Evolutionary conservation across 1,140 invertebrate species (phyloP), one percentile per base, ranked within the genome.

Genomic region (Tribolium castaneum): DNA sequence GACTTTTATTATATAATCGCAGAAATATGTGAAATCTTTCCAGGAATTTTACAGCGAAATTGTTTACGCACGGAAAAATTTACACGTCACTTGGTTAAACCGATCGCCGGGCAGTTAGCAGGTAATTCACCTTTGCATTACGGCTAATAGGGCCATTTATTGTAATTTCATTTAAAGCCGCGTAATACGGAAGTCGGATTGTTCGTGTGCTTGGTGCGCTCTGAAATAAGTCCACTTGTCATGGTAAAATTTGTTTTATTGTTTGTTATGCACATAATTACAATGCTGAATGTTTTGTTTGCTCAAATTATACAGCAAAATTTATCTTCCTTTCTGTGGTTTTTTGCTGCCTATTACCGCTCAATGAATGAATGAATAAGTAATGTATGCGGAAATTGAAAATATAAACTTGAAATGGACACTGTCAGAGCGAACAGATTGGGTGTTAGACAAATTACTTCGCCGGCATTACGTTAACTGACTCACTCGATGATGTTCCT

Each of bases 61-160:
- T 45, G 39, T 45, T 45, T 45, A 45, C 39, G 39, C n/a, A 7
- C 54, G 54, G 54, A 59, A 59, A 25, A 59, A 19, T 59, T 59
- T 25, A 54, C 12, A 9, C 12, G 12, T 14, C 52, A 54, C 52
- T 54, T 14, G 7, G 3, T 62, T 62, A n/a, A 62, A 62, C 34
- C 56, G 56, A 62, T 62, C 30, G 30, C 6, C 34, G 16, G 14
- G 56, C 12, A 10, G 30, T 62, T 62, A 62, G 30, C 9, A 66
- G 59, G 59, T 66, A 66, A 35, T 66, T 66, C 59, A 66, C 59
- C 59, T 39, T 14, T 35, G 2, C 59, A 62, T 62, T 62, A 62
- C 9, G n/a, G 9, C 1, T 66, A 66, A 66, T 66, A 34, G 35
- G 39, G 59, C 7, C 30, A 14, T 35, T 66, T 66, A 35, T 35